phyloP scores from a whole-genome alignment of 2,797 vertebrate genomes.

The Nothura maculosa region DNA sequence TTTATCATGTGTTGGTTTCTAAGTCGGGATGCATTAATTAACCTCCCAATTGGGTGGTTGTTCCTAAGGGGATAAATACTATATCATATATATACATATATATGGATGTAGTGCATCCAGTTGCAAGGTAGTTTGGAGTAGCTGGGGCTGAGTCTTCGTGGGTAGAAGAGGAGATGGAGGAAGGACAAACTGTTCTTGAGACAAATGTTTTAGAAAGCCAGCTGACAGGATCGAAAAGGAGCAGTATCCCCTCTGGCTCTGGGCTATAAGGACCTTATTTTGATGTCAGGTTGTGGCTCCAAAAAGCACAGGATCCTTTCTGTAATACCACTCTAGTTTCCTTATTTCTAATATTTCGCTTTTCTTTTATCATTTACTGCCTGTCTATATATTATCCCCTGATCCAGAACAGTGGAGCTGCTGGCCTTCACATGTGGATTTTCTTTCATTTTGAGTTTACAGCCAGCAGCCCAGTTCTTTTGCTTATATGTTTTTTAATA shows the following conservation, averaged over 20 bases:
- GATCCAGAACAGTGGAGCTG: background rate
- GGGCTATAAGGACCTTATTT: background rate
- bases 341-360: background rate
- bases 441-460: background rate
- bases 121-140: background rate
- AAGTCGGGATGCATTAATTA: background rate
- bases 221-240: background rate
- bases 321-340: background rate
- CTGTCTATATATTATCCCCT: background rate
- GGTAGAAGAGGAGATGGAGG: background rate
- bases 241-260: background rate
- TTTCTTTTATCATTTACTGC: background rate
- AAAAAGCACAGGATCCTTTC: background rate
- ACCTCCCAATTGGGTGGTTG: background rate
- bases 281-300: background rate
- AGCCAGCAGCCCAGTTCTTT: background rate
- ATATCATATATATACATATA: background rate
- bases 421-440: background rate
- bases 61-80: background rate
- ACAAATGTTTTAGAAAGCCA: fast-evolving
- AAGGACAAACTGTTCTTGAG: background rate
- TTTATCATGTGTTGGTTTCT: conserved; percentile 11
- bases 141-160: background rate
- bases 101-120: background rate
- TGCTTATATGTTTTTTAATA: background rate